phyloP scores from a whole-genome alignment of 2,113 vertebrate genomes.

The Sminthopsis crassicaudata region DNA sequence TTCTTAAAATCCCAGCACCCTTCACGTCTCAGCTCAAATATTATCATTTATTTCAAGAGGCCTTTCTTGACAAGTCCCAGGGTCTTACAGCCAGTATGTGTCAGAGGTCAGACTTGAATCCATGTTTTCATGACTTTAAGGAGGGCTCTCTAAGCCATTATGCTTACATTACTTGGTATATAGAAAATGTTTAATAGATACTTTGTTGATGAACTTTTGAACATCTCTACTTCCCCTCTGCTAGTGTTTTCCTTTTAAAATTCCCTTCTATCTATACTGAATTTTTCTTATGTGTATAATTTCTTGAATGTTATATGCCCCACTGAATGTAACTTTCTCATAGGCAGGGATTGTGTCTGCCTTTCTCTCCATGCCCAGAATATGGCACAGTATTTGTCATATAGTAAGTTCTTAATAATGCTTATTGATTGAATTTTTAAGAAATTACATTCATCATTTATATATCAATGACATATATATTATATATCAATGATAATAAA shows the following conservation, averaged over 20 bases:
- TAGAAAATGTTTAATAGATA: neutral
- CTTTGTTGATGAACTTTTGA: neutral
- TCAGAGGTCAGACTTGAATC: neutral
- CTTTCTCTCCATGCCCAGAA: neutral
- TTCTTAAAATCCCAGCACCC: neutral
- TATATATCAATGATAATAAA: neutral
- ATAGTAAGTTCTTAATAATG: neutral
- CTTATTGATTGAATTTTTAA: neutral
- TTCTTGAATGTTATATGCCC: neutral
- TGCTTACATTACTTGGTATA: neutral
- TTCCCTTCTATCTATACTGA: neutral
- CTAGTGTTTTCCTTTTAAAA: neutral
- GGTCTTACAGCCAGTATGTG: neutral
- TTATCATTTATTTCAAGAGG: neutral
- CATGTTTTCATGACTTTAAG: neutral
- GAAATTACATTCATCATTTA: neutral
- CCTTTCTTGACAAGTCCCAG: too few species aligned
- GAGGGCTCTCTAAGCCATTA: neutral
- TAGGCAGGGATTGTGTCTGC: neutral
- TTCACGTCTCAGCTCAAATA: neutral
- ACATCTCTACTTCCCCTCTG: neutral
- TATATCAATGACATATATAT: too few species aligned
- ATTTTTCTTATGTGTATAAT: neutral
- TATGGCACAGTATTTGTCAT: neutral
- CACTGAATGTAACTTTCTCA: neutral